phyloP scores from a whole-genome alignment of 2,888 invertebrate genomes.

The Penaeus monodon region DNA sequence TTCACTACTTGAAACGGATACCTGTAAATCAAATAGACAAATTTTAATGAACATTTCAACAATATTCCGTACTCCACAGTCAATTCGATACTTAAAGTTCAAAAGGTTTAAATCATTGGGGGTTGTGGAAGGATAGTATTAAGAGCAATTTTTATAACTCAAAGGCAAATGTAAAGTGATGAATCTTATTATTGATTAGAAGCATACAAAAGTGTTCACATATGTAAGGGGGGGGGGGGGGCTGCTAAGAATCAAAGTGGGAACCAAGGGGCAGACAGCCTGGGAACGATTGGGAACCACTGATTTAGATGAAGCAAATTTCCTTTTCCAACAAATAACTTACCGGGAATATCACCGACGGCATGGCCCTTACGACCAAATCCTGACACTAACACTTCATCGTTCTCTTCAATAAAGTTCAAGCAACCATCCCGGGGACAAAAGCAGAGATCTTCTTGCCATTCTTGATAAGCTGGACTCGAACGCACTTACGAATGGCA shows the following conservation, averaged over 20 bases:
- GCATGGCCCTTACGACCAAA: slow-evolving; percentile 99
- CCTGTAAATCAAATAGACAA: slow-evolving; percentile 69
- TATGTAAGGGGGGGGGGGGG: too few species aligned
- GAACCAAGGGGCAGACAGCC: too few species aligned
- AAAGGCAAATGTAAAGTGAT: too few species aligned
- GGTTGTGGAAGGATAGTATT: too few species aligned
- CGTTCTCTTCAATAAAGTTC: slow-evolving; percentile 99
- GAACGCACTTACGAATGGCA: slow-evolving; percentile 98
- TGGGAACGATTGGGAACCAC: too few species aligned
- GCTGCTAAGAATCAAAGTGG: too few species aligned
- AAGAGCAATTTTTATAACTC: too few species aligned
- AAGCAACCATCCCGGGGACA: slow-evolving; percentile 98
- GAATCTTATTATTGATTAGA: too few species aligned
- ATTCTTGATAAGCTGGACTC: slow-evolving; percentile 99
- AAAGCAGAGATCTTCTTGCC: slow-evolving; percentile 99
- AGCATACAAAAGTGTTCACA: too few species aligned
- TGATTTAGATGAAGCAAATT: too few species aligned
- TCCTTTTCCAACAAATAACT: slow-evolving; percentile 73
- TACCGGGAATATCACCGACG: slow-evolving; percentile 99
- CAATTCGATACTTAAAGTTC: too few species aligned
- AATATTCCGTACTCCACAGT: neutral
- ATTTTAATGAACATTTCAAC: neutral
- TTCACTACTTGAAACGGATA: slow-evolving; percentile 92
- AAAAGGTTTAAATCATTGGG: too few species aligned
- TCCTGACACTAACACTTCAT: slow-evolving; percentile 98